Conservation (phyloP, 1,140 invertebrate species). For the Laupala kohalensis region DNA sequence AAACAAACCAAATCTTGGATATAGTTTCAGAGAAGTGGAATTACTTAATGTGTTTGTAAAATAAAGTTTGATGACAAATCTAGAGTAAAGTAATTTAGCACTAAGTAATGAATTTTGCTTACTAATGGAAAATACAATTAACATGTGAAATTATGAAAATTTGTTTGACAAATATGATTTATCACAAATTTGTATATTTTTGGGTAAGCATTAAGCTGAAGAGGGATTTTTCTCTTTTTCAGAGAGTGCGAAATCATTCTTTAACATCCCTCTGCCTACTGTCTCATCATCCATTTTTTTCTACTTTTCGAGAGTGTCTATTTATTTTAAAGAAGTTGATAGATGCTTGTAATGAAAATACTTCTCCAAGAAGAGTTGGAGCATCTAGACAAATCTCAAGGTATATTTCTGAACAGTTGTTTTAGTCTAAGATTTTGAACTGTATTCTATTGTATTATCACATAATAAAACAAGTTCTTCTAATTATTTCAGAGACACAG, state of each 20-base stretch:
- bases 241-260: slow-evolving; percentile 75
- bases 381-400: slow-evolving; percentile 72
- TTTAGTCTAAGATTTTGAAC: slow-evolving; percentile 2
- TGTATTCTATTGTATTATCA: not conserved
- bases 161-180: no score
- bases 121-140: no score
- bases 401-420: slow-evolving; percentile 33
- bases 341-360: slow-evolving; percentile 92
- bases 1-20: no score
- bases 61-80: no score
- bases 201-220: no score
- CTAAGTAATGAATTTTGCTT: no score
- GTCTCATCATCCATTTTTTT: slow-evolving; percentile 98
- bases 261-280: slow-evolving; percentile 94
- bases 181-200: no score
- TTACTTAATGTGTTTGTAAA: no score
- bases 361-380: slow-evolving; percentile 71
- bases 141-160: no score
- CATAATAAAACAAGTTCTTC: not conserved
- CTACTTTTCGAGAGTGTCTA: slow-evolving; percentile 93
- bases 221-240: no score
- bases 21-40: no score
- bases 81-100: no score
- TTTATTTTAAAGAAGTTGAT: slow-evolving; percentile 90
- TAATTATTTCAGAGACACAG: slow-evolving; percentile 57